Conservation (phyloP, 2,888 invertebrate genomes). For the Melinopterus prodromus region DNA sequence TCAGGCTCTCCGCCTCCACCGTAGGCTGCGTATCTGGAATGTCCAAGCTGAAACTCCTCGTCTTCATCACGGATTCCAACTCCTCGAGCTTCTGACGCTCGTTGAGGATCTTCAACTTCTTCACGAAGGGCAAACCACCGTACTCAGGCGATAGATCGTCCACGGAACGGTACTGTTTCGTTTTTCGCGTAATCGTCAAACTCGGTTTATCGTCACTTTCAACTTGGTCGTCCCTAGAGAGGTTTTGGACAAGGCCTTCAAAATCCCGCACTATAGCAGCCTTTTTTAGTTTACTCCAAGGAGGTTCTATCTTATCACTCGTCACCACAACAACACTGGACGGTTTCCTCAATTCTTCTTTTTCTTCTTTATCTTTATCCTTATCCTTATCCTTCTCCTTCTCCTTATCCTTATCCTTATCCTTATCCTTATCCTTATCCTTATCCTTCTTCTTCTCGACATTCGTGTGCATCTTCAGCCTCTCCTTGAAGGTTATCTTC, state of each 20-base stretch:
- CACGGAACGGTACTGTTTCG: conserved; percentile 81
- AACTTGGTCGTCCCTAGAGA: not conserved
- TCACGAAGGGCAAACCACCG: conserved; percentile 85
- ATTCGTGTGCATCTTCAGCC: conserved; percentile 54
- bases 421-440: conserved; percentile 22
- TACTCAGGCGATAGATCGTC: conserved; percentile 89
- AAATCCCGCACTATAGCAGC: conserved; percentile 67
- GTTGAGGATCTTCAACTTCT: conserved; percentile 87
- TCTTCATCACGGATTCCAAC: conserved; percentile 78
- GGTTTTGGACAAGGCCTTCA: not conserved
- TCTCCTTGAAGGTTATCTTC: conserved; percentile 46
- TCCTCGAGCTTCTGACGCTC: conserved; percentile 87
- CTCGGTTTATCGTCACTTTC: conserved; percentile 46
- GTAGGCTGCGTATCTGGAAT: conserved; percentile 67
- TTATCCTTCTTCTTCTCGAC: conserved; percentile 47
- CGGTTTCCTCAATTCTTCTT: conserved; percentile 43
- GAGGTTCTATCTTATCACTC: conserved; percentile 63
- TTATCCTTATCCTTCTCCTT: conserved; percentile 37
- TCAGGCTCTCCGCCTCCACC: conserved; percentile 65
- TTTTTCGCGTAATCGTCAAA: conserved; percentile 54
- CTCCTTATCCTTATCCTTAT: conserved; percentile 49
- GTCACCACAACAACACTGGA: conserved; percentile 51
- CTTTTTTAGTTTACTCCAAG: conserved; percentile 80
- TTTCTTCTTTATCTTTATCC: conserved; percentile 31
- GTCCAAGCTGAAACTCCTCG: conserved; percentile 83